Evolutionary conservation across 2,888 invertebrate species (phyloP), one percentile per base, ranked within the genome.

Genomic region (Brenthis hecate): DNA sequence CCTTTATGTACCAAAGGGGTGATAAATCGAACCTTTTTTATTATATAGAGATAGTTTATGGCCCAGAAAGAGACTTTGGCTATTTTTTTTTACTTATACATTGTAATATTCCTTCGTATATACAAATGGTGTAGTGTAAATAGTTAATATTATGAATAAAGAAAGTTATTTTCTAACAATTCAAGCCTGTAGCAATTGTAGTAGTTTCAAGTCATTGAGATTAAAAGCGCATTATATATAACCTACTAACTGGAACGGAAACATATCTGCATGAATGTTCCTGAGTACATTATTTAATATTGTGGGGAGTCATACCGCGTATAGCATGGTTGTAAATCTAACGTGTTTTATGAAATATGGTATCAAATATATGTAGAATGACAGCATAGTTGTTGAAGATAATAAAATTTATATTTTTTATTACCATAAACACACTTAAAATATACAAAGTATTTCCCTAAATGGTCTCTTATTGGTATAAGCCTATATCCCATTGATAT

Each of bases 211-310:
- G 28, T 61, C 60, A 51, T 61, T 28, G 50, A 50, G 50, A 50
- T 61, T 61, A 61, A 61, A 50, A 32, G 50, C 32, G 5, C 28
- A 6, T n/a, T n/a, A 51, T 32, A 55, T 61, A 61, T 61, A 50
- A 28, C 28, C 14, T 50, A 61, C n/a, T 61, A 61, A 61, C 60
- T 61, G 60, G 50, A 50, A 61, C 60, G 60, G 60, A 61, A 61
- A 51, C 50, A 61, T 61, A 16, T 61, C 32, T 48, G 47, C 19
- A 61, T 51, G 2, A n/a, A 61, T 61, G 28, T 61, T 51, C 60
- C 32, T 13, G 48, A 61, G 16, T 50, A 61, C 28, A 6, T 32
- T 50, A 51, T 60, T 50, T 60, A 50, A 60, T 60, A 60, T 51
- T 50, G 19, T 47, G 47, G 47, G 5, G 19, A 47, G 16, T 58